phyloP scores from a whole-genome alignment of 2,113 vertebrate genomes.

The Tautogolabrus adspersus region DNA sequence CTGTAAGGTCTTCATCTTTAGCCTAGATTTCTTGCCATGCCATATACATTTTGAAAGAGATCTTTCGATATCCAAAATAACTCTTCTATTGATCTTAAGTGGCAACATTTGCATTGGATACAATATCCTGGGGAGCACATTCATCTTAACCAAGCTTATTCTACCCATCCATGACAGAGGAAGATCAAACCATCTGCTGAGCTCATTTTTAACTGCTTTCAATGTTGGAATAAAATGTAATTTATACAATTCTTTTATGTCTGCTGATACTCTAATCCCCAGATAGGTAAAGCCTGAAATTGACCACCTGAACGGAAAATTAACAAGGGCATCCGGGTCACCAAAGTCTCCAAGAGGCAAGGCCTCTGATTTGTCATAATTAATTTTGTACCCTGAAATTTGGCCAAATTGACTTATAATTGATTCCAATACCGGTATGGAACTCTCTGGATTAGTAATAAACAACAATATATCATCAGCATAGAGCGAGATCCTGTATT shows the following conservation, averaged over 20 bases:
- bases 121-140: not conserved
- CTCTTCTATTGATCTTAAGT: not conserved
- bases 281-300: not conserved
- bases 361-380: not conserved
- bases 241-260: not conserved
- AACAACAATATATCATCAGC: not conserved
- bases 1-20: constrained; percentile 9
- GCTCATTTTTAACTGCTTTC: not conserved
- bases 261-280: not conserved
- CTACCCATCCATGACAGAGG: not conserved
- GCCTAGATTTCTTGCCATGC: constrained; percentile 5
- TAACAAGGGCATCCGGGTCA: not conserved
- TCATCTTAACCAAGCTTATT: not conserved
- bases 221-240: not conserved
- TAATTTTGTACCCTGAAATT: not conserved
- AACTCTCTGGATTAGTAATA: not conserved
- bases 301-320: not conserved
- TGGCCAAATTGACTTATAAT: not conserved
- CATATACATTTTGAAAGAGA: constrained; percentile 6
- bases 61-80: too few relatives aligned
- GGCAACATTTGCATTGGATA: constrained; percentile 14
- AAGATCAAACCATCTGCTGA: not conserved
- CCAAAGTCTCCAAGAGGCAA: not conserved
- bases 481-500: not conserved
- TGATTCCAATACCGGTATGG: not conserved